These are phyloP conservation scores for Trichomalopsis sarcophagae DNA, from an alignment of 1,140 invertebrate genomes.

Conservation along the genomic window DNA sequence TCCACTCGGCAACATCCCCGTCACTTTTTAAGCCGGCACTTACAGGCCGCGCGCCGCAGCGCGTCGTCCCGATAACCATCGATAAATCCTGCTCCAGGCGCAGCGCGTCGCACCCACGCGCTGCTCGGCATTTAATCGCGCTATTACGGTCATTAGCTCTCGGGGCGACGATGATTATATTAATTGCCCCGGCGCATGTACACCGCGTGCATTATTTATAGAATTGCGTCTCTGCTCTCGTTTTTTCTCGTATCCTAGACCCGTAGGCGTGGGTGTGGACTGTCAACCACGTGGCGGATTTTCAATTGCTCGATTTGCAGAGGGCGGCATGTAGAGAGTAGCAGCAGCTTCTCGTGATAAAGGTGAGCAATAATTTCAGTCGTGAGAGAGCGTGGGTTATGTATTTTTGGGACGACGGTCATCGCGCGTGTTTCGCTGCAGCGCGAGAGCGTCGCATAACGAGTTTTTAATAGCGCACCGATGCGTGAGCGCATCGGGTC, in stretches of 20 bases:
- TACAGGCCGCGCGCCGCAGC: neutral
- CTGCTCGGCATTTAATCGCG: constrained; percentile 31
- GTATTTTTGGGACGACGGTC: neutral
- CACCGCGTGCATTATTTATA: constrained; percentile 9
- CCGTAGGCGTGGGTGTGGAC: constrained; percentile 18
- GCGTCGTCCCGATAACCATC: constrained; percentile 15
- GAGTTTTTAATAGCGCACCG: neutral
- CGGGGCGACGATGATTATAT: constrained; percentile 47
- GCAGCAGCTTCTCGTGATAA: neutral
- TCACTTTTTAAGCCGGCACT: neutral
- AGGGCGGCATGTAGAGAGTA: neutral
- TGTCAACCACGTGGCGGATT: constrained; percentile 13
- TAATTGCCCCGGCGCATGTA: constrained; percentile 26
- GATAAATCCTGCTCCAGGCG: constrained; percentile 27
- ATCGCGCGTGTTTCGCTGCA: too few relatives aligned
- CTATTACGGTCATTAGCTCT: constrained; percentile 49
- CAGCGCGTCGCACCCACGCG: constrained; percentile 28
- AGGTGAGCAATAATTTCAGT: neutral
- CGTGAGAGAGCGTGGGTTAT: neutral
- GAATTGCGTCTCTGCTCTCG: neutral
- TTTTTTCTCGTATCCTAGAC: neutral
- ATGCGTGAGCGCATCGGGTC: too few relatives aligned
- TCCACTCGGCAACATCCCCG: too few relatives aligned
- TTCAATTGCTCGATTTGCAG: neutral
- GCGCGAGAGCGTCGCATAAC: neutral